These are phyloP conservation scores for Belgica antarctica DNA, from an alignment of 2,888 invertebrate species.

Conservation along the genomic window DNA sequence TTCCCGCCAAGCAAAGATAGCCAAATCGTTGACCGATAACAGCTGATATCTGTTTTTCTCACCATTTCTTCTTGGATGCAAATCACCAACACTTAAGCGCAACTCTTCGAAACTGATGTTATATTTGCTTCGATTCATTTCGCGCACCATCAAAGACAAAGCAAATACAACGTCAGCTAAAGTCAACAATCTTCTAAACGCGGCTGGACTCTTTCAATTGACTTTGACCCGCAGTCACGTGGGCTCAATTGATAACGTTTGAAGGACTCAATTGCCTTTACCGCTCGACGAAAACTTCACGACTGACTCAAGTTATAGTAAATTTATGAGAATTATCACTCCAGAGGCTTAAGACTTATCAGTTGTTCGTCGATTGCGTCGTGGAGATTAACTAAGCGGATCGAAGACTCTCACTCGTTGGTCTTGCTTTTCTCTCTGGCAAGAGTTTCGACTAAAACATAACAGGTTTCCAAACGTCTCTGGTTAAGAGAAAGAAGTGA, in stretches of 20 bases:
- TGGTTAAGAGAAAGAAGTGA: no score
- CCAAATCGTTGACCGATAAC: not conserved
- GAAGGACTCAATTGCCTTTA: not conserved
- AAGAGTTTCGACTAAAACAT: no score
- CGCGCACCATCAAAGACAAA: not conserved
- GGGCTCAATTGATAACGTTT: not conserved
- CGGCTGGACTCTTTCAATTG: not conserved
- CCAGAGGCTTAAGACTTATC: no score
- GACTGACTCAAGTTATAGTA: not conserved
- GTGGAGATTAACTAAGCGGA: no score
- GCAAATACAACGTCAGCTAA: no score
- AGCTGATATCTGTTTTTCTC: not conserved
- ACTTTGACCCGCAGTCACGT: not conserved
- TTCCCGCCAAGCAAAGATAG: no score
- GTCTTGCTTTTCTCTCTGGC: no score
- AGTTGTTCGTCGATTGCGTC: no score
- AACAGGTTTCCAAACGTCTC: not conserved
- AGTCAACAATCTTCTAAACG: not conserved
- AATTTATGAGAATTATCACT: no score
- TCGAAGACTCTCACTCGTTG: no score
- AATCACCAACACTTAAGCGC: not conserved
- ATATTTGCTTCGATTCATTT: not conserved
- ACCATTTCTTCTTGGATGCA: not conserved
- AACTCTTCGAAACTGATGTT: not conserved
- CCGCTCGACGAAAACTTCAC: not conserved